phyloP scores from a whole-genome alignment of 2,797 vertebrate species.

The Falco berigora region DNA sequence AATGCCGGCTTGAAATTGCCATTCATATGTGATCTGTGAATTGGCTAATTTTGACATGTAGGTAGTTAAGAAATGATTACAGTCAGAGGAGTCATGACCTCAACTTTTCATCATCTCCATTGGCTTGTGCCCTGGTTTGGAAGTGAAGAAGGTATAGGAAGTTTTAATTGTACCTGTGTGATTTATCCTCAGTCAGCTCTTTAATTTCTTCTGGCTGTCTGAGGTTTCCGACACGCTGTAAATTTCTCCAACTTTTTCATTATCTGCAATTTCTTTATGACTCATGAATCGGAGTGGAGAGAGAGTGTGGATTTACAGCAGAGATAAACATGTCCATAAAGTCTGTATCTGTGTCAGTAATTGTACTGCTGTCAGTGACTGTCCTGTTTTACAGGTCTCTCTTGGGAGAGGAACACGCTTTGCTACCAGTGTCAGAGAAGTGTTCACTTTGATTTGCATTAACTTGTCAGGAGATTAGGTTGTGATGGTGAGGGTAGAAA shows the following conservation, averaged over 20 bases:
- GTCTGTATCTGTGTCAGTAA: slow-evolving; percentile 82
- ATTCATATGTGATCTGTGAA: slow-evolving; percentile 54
- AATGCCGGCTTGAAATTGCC: slow-evolving; percentile 45
- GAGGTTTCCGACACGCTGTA: slow-evolving; percentile 83
- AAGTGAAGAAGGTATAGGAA: slow-evolving; percentile 75
- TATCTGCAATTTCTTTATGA: slow-evolving; percentile 84
- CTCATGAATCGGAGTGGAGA: slow-evolving; percentile 80
- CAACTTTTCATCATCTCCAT: slow-evolving; percentile 75
- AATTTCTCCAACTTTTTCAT: slow-evolving; percentile 86
- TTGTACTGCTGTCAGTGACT: slow-evolving; percentile 82
- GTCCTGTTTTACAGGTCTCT: slow-evolving; percentile 82
- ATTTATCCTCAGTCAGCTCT: slow-evolving; percentile 82
- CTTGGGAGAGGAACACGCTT: slow-evolving; percentile 71
- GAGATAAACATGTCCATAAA: slow-evolving; percentile 85
- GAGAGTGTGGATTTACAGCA: slow-evolving; percentile 82
- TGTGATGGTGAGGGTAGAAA: slow-evolving; percentile 53
- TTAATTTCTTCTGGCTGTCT: slow-evolving; percentile 84
- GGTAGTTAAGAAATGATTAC: slow-evolving; percentile 74
- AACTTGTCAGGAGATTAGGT: slow-evolving; percentile 69
- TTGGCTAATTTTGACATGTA: slow-evolving; percentile 76
- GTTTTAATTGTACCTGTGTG: slow-evolving; percentile 81
- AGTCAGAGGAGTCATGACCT: slow-evolving; percentile 71
- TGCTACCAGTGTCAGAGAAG: slow-evolving; percentile 65
- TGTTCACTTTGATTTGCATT: slow-evolving; percentile 74
- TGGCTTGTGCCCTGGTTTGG: slow-evolving; percentile 74